Conservation (phyloP, 2,113 vertebrate species). For the Phalacrocorax aristotelis region DNA sequence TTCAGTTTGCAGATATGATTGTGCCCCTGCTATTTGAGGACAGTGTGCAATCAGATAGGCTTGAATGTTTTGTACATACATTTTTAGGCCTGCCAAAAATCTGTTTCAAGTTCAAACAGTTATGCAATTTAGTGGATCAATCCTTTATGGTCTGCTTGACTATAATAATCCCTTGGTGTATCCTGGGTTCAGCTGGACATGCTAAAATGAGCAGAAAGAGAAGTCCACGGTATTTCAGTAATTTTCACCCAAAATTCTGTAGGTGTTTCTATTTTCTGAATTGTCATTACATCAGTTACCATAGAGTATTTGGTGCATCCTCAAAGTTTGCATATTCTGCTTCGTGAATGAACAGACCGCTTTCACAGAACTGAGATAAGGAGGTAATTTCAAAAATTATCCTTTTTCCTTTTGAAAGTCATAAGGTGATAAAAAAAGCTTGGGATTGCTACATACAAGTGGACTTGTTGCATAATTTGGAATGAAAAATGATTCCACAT, state of each 20-base stretch:
- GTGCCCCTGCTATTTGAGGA: neutral
- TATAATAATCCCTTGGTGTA: neutral
- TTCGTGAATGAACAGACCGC: neutral
- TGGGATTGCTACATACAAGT: neutral
- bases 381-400: neutral
- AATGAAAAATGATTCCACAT: neutral
- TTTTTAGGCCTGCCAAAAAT: slow-evolving; percentile 34
- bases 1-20: neutral
- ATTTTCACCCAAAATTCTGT: neutral
- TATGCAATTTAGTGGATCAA: neutral
- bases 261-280: neutral
- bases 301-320: neutral
- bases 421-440: neutral
- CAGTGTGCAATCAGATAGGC: neutral
- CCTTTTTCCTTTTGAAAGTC: neutral
- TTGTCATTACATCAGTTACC: neutral
- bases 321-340: neutral
- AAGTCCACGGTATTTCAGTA: neutral
- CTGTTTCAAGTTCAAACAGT: neutral
- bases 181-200: neutral
- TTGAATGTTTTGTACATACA: neutral
- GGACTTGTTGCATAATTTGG: neutral
- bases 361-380: neutral
- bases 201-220: neutral
- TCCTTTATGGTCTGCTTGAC: neutral